Percentiles rank a stretch among this genome's conserved stretches.
Evolutionary conservation across 2,797 vertebrate genomes (phyloP).

Genomic region (Merluccius polli): DNA sequence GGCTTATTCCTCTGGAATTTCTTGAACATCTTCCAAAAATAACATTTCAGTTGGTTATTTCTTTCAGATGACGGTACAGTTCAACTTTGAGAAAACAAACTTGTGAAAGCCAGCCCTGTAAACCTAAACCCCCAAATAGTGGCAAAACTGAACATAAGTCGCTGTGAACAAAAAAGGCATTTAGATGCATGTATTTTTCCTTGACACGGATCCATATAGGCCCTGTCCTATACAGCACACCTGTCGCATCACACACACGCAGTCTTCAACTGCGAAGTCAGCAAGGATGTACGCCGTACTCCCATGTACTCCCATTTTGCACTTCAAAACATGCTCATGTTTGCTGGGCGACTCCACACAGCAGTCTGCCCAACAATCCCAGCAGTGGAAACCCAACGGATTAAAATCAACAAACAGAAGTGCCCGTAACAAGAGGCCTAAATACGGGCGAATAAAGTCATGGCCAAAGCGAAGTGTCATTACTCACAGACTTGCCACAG

Average conservation of each 20-base stretch:
- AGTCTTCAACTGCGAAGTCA: neutral
- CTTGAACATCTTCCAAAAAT: constrained; percentile 9
- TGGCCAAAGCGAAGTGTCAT: neutral
- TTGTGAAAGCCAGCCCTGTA: neutral
- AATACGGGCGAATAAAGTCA: neutral
- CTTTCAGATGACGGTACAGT: neutral
- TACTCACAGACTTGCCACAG: neutral
- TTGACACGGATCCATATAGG: neutral
- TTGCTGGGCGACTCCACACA: too few species aligned
- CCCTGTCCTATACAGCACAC: neutral
- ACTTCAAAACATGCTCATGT: too few species aligned
- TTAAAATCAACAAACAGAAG: neutral
- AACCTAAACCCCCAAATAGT: neutral
- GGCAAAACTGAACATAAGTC: neutral
- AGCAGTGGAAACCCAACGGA: too few species aligned
- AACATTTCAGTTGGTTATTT: neutral
- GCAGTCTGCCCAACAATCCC: too few species aligned
- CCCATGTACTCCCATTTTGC: neutral
- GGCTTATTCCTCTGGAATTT: constrained; percentile 25
- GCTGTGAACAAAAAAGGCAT: neutral
- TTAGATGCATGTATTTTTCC: neutral
- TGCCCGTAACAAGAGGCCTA: neutral
- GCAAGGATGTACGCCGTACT: neutral
- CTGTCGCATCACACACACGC: too few species aligned
- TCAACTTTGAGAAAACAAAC: neutral